Base-by-base conservation (phyloP, 2,797 vertebrate genomes). In the Anisognathus igniventris region DNA sequence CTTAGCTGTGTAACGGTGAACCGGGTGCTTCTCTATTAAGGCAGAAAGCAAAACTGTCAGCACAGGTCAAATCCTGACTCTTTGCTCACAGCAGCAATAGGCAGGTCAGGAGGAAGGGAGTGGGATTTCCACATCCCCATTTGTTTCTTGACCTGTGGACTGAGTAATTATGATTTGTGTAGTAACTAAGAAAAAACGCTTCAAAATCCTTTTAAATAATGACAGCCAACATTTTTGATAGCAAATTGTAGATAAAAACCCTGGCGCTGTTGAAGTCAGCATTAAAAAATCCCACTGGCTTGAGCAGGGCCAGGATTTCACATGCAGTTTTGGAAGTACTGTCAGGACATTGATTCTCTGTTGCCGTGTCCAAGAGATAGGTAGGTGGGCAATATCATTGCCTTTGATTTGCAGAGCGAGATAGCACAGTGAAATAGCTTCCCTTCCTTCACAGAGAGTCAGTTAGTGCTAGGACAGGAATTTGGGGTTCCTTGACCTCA, bases 261-360 rank as follows among this genome's bases (percentile, higher is more conserved):
- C 48, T 89, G 24, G 7, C 0, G 0, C 35, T 61, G 14, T 61
- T 84, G 50, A 83, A 86, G 39, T 82, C n/a, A 45, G 21, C 39
- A 17, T 64, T 85, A n/a, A 28, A 84, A 95, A 86, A 31, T 80
- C 30, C 19, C 25, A 12, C 23, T 62, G 74, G 45, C 42, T 71
- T 65, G 35, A 60, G 42, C 25, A 42, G 64, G 66, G 65, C 45
- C n/a, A 66, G 27, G 48, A 33, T 89, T 85, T 87, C 33, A 25
- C 10, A 23, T 0, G 1, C n/a, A 8, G n/a, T 1, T 1, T 54
- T 93, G 0, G 0, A 73, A 79, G 37, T 22, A 4, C 70, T 4
- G 2, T 58, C 51, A 77, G 47, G 83, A 65, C 44, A 2, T 8
- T 58, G 56, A 51, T 85, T 82, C 60, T 73, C 48, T 1, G 0